Evolutionary conservation across 1,140 invertebrate species (phyloP).

Genomic region (Lethocerus indicus): DNA sequence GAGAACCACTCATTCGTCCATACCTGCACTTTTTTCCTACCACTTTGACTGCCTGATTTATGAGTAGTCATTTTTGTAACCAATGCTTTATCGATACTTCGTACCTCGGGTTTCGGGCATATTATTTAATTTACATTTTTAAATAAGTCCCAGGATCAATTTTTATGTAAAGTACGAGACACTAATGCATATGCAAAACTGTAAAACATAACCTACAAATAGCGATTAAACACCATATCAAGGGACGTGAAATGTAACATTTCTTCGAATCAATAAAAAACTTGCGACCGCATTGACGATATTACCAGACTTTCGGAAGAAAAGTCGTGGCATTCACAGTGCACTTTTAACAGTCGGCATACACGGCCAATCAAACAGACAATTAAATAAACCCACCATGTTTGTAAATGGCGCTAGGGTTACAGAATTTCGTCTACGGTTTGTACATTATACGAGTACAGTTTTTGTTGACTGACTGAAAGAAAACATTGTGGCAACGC

Average conservation of each 20-base stretch:
- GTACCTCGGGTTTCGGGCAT: background rate
- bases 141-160: background rate
- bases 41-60: slow-evolving; percentile 16
- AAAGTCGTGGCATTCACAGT: background rate
- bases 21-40: slow-evolving; percentile 19
- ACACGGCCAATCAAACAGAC: background rate
- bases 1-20: background rate
- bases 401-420: slow-evolving; percentile 7
- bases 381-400: slow-evolving; percentile 4
- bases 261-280: background rate
- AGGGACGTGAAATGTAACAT: background rate
- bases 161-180: background rate
- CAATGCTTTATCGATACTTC: background rate
- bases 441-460: too few species aligned
- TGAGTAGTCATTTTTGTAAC: slow-evolving; percentile 14
- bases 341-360: too few species aligned
- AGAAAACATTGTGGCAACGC: too few species aligned
- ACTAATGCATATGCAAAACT: background rate
- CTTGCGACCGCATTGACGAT: background rate
- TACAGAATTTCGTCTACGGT: too few species aligned
- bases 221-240: background rate
- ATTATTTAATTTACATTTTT: slow-evolving; percentile 1
- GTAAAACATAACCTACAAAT: background rate
- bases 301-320: background rate
- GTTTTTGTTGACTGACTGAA: too few species aligned